A percentile compares a stretch with the other conserved stretches of the same genome.
Conservation (phyloP, 2,797 vertebrate genomes). For the Rhynchonycteris naso region DNA sequence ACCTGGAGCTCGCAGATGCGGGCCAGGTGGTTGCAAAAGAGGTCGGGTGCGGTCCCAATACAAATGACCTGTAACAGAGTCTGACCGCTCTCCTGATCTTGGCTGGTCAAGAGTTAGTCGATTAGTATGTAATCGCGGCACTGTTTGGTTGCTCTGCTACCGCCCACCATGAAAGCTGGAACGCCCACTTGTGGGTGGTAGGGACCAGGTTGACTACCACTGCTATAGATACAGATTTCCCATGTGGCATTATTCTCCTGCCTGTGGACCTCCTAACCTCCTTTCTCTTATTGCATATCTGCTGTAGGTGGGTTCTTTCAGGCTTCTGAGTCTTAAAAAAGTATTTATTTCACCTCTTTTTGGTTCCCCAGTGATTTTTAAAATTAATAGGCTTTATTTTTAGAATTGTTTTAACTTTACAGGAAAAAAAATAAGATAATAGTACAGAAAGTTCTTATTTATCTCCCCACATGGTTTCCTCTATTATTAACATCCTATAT, state of each 20-base stretch:
- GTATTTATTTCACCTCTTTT: not conserved
- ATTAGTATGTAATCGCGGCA: too few relatives aligned
- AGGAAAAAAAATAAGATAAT: not conserved
- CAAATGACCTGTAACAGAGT: too few relatives aligned
- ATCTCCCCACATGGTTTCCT: not conserved
- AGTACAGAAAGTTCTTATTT: not conserved
- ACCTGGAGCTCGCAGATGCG: too few relatives aligned
- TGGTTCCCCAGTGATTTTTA: constrained; percentile 8
- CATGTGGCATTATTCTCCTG: not conserved
- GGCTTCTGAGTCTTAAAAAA: constrained; percentile 20
- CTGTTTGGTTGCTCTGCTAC: too few relatives aligned
- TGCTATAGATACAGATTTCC: not conserved
- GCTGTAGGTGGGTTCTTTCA: not conserved
- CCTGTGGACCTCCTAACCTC: not conserved
- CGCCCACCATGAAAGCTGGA: too few relatives aligned
- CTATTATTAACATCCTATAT: not conserved
- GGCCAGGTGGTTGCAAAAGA: too few relatives aligned
- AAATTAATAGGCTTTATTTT: constrained; percentile 16
- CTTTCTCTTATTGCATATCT: not conserved
- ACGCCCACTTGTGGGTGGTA: too few relatives aligned
- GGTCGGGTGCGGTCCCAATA: too few relatives aligned
- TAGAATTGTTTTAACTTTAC: not conserved
- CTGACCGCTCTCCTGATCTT: too few relatives aligned
- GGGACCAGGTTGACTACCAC: too few relatives aligned
- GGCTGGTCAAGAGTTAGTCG: too few relatives aligned